Base-by-base conservation (phyloP, 2,113 vertebrate genomes). In the Colaptes auratus region DNA sequence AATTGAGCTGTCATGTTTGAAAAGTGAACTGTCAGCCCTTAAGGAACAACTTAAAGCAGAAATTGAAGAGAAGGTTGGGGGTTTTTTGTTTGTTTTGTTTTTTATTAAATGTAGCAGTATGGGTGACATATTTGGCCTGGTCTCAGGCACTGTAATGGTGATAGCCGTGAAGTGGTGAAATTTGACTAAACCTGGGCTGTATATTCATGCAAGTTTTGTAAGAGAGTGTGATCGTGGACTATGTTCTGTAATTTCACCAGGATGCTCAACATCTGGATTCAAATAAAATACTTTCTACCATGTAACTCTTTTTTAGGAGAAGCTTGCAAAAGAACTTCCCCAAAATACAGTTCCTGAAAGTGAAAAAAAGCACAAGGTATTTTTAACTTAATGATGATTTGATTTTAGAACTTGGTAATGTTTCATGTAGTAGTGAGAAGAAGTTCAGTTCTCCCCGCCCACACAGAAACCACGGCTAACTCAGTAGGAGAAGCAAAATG, bases 61-160 rank as follows among this genome's bases (percentile, higher is more conserved):
- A 97, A 98, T 67, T 71, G 96, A 96, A 97, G 96, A 98, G 84
- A 99, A 97, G 97, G 99, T 99, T 99, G 86, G 94, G 98, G 15
- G 55, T 15, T 56, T 30, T 31, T 30, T 17, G 30, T 18, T 94
- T 31, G 90, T 33, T 24, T 33, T 14, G 19, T 4, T 13, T 35
- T 66, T 19, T 15, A 52, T 55, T 52, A 56, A 69, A 61, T 23
- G 15, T 74, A 77, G 25, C 21, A 13, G 25, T 58, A 30, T 52
- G 28, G 25, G 35, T 64, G 67, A 87, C 24, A 8, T 24, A 7
- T 36, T 71, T 92, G 64, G 39, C 30, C 64, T 83, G 50, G 28
- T 31, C 7, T 75, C 67, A 14, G 2, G 27, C 63, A 48, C 10
- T 58, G 11, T 21, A 76, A 39, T 30, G 30, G 19, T 56, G 15